phyloP scores from a whole-genome alignment of 2,113 vertebrate species.

The Clupea harengus region DNA sequence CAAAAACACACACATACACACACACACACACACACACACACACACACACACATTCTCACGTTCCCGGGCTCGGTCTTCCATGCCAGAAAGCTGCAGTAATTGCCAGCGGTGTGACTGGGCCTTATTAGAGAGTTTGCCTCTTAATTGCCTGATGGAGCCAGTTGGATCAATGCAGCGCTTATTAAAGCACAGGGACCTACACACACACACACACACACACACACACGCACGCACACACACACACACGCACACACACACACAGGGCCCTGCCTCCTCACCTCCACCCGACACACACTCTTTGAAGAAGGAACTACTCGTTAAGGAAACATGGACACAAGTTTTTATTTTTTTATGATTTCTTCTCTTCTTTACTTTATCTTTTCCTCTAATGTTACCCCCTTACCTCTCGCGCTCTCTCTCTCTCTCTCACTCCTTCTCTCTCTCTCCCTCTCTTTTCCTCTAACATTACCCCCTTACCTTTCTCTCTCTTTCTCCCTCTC shows the following conservation, averaged over 20 bases:
- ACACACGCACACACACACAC: conserved; percentile 12
- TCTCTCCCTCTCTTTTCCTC: too few species aligned
- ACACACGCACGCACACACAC: neutral
- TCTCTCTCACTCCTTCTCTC: too few species aligned
- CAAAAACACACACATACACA: too few species aligned
- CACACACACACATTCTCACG: neutral
- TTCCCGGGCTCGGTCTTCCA: conserved; percentile 31
- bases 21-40: too few species aligned
- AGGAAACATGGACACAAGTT: conserved; percentile 32
- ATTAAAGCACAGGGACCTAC: conserved; percentile 48
- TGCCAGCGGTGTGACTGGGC: conserved; percentile 64
- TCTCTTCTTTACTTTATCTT: conserved; percentile 19
- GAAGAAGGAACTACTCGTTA: conserved; percentile 43
- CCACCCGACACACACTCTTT: conserved; percentile 30
- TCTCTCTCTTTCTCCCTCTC: too few species aligned
- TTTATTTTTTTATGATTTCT: conserved; percentile 22
- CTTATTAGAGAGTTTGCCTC: conserved; percentile 69
- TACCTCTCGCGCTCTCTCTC: too few species aligned
- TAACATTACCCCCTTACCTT: too few species aligned
- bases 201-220: conserved; percentile 16
- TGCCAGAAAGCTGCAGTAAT: conserved; percentile 60
- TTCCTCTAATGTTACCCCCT: too few species aligned
- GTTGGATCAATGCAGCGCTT: conserved; percentile 65
- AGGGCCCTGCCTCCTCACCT: neutral
- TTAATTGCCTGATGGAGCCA: conserved; percentile 66